Base-by-base conservation (phyloP, 2,888 invertebrate species). In the Drosophila colorata region DNA sequence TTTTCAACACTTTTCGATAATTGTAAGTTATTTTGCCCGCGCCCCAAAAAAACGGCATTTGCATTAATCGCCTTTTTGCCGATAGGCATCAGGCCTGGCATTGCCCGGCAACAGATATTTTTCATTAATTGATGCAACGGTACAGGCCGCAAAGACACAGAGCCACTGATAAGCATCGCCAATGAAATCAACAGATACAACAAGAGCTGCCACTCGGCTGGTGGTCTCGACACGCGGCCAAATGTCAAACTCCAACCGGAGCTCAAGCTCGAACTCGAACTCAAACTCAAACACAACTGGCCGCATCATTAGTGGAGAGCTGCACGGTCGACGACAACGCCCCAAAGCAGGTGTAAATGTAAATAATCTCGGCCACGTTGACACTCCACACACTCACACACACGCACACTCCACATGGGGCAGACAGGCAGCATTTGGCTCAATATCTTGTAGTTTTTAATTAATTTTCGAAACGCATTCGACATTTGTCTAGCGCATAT, bases 121-220 rank as follows among this genome's bases (percentile, higher is more conserved):
- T 86, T 86, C 88, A 75, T 88, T 86, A 86, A 88, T 88, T 88
- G 79, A 73, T 67, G 69, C 85, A 78, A 76, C 81, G 79, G 74
- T 65, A 87, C 59, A 16, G 41, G 20, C 41, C 41, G 40, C 13
- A 6, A 8, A 44, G 38, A n/a, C 11, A 18, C 16, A 25, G n/a
- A 9, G 16, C 46, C 16, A 23, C 84, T 67, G 87, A 82, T 87
- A 83, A 84, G 70, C 87, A 83, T 83, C 80, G 65, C 60, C 64
- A 60, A 41, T 59, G 63, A 74, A 61, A 65, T 78, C 69, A 75
- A 78, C 72, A 69, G 63, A 65, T 60, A 70, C 66, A 53, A 60
- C 37, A 57, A 59, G 63, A 68, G 58, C 60, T 66, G 55, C 57
- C 69, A 71, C 87, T 49, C 84, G 72, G 84, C 56, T 86, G 84